A percentile compares a stretch with the other conserved stretches of the same genome.
phyloP scores from a whole-genome alignment of 2,113 vertebrate species.

The Melanotaenia duboulayi region DNA sequence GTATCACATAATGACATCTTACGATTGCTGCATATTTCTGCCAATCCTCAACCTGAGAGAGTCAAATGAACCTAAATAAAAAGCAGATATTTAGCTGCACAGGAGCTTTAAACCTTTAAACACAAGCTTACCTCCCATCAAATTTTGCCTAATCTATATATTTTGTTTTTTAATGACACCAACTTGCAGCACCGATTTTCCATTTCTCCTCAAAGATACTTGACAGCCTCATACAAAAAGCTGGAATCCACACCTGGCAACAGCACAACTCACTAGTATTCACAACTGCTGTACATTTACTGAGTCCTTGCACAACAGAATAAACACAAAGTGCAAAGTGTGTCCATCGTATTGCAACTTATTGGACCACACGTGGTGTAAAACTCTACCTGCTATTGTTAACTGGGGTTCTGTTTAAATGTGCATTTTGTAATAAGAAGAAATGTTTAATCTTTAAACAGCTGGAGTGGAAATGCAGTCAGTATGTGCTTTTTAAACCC shows the following conservation, averaged over 20 bases:
- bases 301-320: constrained; percentile 1
- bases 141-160: too few relatives aligned
- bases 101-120: too few relatives aligned
- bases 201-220: background rate
- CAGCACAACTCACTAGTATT: too few relatives aligned
- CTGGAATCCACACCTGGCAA: background rate
- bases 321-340: background rate
- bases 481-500: constrained; percentile 18
- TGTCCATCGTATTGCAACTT: background rate
- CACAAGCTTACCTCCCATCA: too few relatives aligned
- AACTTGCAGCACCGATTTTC: background rate
- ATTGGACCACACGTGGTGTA: background rate
- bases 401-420: background rate
- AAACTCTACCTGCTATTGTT: background rate
- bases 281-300: background rate
- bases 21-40: background rate
- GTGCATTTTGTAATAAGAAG: background rate
- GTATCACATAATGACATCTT: too few relatives aligned
- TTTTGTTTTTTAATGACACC: background rate
- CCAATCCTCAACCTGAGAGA: background rate
- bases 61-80: too few relatives aligned
- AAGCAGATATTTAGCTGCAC: too few relatives aligned
- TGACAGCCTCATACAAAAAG: background rate
- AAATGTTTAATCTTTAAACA: constrained; percentile 23
- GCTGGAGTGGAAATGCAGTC: background rate